Base-by-base conservation (phyloP, 2,797 vertebrate genomes). In the Acanthurus leucopareius region DNA sequence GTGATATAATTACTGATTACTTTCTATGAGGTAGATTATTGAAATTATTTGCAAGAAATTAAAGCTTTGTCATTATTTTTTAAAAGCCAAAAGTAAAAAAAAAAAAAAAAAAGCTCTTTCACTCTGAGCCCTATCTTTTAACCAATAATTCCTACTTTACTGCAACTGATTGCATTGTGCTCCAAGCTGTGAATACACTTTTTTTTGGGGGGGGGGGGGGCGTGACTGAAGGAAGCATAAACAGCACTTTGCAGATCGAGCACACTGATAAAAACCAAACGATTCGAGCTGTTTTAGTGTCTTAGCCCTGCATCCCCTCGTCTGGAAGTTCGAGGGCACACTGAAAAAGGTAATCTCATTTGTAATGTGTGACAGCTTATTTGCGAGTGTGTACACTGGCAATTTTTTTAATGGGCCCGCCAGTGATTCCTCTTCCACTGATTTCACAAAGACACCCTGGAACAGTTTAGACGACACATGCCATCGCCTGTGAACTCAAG, bases 311-410 rank as follows among this genome's bases (percentile, higher is more conserved):
- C 89, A 90, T 91, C 87, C 87, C 88, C 90, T 88, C 86, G 78
- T 91, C 89, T 85, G 82, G 54, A 90, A 90, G 93, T 96, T 95
- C 88, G 92, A 87, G 93, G 94, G 93, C 92, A 93, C 80, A 90
- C 88, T 90, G 88, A 85, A 90, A 87, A 94, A 95, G 93, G 93
- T 96, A 96, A 96, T 96, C 95, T 96, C 94, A 95, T 96, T 96
- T 96, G 95, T 96, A 94, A 92, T 88, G 94, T 94, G 95, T 95
- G 94, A 96, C 93, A 95, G 94, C 94, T 95, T 95, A 95, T 94
- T 95, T 94, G 90, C 94, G 90, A 94, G 86, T 94, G 87, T 93
- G 93, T 89, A 88, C 91, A 91, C 89, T 91, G 91, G 92, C 91
- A 94, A 88, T 93, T 94, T 53, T 88, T 80, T 91, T 91, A 92